Conservation (phyloP, 53 echinoderm and acorn worm genomes). For the Antedon mediterranea region DNA sequence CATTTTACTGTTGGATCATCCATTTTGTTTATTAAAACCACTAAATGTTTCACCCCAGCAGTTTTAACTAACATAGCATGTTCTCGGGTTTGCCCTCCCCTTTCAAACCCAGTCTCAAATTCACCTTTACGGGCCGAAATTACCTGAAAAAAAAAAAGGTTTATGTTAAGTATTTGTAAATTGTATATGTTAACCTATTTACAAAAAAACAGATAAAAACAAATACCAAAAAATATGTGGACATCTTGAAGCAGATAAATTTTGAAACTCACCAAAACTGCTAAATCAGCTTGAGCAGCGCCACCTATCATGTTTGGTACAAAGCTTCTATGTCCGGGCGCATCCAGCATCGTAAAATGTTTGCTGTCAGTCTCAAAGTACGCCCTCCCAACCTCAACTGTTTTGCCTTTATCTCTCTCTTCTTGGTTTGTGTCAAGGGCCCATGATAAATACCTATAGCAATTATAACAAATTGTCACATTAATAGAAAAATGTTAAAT, state of each 20-base stretch:
- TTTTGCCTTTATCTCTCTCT: slow-evolving; percentile 94
- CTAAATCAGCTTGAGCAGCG: slow-evolving; percentile 95
- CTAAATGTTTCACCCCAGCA: slow-evolving; percentile 95
- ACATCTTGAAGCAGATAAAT: too few species aligned
- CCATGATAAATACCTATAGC: slow-evolving; percentile 90
- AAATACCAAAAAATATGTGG: too few species aligned
- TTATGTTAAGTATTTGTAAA: background rate
- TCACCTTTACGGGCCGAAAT: slow-evolving; percentile 96
- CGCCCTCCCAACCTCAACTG: slow-evolving; percentile 92
- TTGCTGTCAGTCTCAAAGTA: slow-evolving; percentile 94
- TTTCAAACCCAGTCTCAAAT: slow-evolving; percentile 99
- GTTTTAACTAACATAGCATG: slow-evolving; percentile 98
- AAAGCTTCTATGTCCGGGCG: slow-evolving; percentile 95
- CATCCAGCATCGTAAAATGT: slow-evolving; percentile 94
- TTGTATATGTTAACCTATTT: background rate
- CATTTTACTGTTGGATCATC: slow-evolving; percentile 89
- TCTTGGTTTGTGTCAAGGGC: slow-evolving; percentile 92
- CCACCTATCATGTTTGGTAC: slow-evolving; percentile 99
- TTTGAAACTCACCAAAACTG: slow-evolving; percentile 88
- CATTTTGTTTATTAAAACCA: slow-evolving; percentile 97
- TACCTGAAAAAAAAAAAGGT: slow-evolving; percentile 26
- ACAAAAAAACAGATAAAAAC: background rate
- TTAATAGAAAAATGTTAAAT: background rate
- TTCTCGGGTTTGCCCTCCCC: slow-evolving; percentile 90
- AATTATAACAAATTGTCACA: background rate